Evolutionary conservation across 1,140 invertebrate genomes (phyloP).

Genomic region (Drosophila bocki): DNA sequence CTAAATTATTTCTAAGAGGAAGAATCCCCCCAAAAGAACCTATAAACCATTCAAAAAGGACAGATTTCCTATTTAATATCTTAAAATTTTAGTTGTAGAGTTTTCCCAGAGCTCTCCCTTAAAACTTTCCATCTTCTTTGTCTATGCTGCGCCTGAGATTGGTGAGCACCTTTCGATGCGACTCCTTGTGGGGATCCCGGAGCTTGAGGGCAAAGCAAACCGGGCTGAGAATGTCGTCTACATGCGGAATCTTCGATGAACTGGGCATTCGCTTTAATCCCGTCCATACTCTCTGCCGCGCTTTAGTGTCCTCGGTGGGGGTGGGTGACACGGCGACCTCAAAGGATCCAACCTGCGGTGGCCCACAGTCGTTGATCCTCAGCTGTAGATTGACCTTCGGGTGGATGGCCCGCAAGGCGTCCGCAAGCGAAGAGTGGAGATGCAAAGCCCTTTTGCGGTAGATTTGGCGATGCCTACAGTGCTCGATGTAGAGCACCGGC

Average conservation of each 20-base stretch:
- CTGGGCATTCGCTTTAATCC: conserved; percentile 61
- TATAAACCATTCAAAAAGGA: neutral
- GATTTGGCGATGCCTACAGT: conserved; percentile 39
- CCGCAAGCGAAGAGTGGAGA: conserved; percentile 50
- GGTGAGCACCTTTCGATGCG: conserved; percentile 16
- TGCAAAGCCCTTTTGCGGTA: conserved; percentile 45
- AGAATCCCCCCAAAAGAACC: neutral
- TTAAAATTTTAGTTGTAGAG: neutral
- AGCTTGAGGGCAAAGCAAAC: conserved; percentile 46
- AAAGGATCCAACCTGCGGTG: conserved; percentile 60
- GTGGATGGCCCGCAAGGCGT: conserved; percentile 43
- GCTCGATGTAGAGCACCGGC: conserved; percentile 75
- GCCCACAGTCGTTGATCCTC: conserved; percentile 49
- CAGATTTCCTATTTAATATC: neutral
- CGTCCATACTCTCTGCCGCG: conserved; percentile 61
- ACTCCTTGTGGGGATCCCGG: conserved; percentile 28
- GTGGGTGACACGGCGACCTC: conserved; percentile 52
- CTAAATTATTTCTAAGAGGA: neutral
- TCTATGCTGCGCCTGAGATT: conserved; percentile 23
- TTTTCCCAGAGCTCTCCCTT: neutral
- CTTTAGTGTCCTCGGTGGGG: conserved; percentile 25
- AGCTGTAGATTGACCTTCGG: conserved; percentile 59
- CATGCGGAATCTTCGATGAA: conserved; percentile 65
- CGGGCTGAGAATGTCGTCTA: conserved; percentile 56
- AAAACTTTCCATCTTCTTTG: neutral